Evolutionary conservation across 2,797 vertebrate genomes (phyloP).

Genomic region (Gastrophryne carolinensis): DNA sequence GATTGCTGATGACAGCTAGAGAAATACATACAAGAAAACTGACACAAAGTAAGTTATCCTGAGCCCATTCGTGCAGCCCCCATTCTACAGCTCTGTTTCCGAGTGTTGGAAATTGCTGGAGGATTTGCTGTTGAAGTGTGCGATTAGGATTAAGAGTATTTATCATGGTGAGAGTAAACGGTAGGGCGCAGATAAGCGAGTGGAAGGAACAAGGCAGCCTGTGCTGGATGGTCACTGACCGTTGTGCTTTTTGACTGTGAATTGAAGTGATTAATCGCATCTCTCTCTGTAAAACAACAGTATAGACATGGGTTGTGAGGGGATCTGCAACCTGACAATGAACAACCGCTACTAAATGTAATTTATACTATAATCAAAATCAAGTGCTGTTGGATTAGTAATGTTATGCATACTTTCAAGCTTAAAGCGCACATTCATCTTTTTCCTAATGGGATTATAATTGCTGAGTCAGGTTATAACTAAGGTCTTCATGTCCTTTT

Average conservation of each 20-base stretch:
- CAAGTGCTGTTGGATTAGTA: neutral
- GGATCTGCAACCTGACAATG: too few relatives aligned
- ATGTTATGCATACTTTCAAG: neutral
- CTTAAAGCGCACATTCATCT: too few relatives aligned
- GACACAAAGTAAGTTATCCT: neutral
- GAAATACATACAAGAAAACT: neutral
- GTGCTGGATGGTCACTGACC: neutral
- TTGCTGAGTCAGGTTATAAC: too few relatives aligned
- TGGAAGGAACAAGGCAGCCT: neutral
- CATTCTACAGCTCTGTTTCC: neutral
- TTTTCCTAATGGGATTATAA: too few relatives aligned
- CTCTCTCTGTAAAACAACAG: neutral
- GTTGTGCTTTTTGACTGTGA: neutral
- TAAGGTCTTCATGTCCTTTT: too few relatives aligned
- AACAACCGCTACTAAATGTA: neutral
- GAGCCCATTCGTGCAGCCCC: neutral
- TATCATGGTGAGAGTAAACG: slow-evolving; percentile 18
- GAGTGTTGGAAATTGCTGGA: neutral
- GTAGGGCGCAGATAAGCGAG: slow-evolving; percentile 22
- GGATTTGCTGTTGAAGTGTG: slow-evolving; percentile 22
- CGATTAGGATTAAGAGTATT: slow-evolving; percentile 22
- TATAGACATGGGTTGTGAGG: neutral
- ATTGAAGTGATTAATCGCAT: neutral
- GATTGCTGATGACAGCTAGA: neutral
- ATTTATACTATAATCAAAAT: neutral